Evolutionary conservation across 1,140 invertebrate species (phyloP), one percentile per base, ranked within the genome.

Genomic region (Lucilia sericata): DNA sequence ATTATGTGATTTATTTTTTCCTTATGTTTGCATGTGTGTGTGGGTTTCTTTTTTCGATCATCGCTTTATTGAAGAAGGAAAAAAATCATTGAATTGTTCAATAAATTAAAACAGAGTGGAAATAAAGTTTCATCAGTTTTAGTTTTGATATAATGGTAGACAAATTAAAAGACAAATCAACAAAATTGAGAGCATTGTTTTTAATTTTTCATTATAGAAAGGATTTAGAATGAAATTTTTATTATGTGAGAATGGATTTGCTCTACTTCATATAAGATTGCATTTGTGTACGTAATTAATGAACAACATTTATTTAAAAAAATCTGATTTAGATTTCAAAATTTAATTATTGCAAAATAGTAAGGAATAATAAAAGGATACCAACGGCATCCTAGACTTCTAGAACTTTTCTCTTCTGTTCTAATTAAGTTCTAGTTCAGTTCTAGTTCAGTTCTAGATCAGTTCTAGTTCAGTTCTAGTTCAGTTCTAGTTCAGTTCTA

Each of bases 141-240:
- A 7, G n/a, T 60, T 60, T 42, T 42, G 5, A 42, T 42, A 42
- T 42, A 42, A n/a, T 60, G 55, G 5, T 3, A 60, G 14, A 14
- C 25, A 60, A 60, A 60, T 60, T 60, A n/a, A 14, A 60, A n/a
- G n/a, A 60, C 55, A 60, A 60, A 60, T 60, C 55, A 60, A 60
- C n/a, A 60, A n/a, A 2, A 17, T n/a, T 7, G 14, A 60, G 55
- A n/a, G n/a, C 14, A 14, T 60, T 17, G 14, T 60, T 60, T 2
- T 60, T 17, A 14, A 3, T 60, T 60, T 14, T 60, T n/a, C 25
- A 30, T 30, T 30, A 30, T 30, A 30, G 25, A 30, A 30, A 30
- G 25, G 25, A 30, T 30, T 1, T 30, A 30, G 25, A 30, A 30
- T 30, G 25, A 30, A 30, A 30, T 60, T 60, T 60, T n/a, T 60